A percentile compares a stretch with the other conserved stretches of the same genome.
Evolutionary conservation across 2,113 vertebrate species (phyloP).

Genomic region (Leucoraja erinaceus): DNA sequence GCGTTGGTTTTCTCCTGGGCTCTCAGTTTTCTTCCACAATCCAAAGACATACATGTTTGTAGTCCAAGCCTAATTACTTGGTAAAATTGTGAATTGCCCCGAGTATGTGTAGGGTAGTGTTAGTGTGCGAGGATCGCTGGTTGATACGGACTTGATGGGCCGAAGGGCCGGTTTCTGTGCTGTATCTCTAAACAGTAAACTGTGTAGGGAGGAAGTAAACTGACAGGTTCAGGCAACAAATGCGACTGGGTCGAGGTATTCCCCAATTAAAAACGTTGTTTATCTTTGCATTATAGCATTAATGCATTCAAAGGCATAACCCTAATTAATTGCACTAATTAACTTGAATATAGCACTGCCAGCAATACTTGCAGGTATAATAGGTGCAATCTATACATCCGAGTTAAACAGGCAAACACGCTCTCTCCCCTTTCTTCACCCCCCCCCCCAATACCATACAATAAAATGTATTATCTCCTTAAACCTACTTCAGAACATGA

Average conservation of each 20-base stretch:
- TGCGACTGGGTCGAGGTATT: neutral
- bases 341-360: neutral
- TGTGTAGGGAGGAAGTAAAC: too few relatives aligned
- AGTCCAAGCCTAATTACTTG: too few relatives aligned
- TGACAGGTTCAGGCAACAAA: neutral
- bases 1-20: too few relatives aligned
- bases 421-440: neutral
- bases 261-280: neutral
- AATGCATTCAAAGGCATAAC: neutral
- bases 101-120: too few relatives aligned
- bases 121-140: too few relatives aligned
- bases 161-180: too few relatives aligned
- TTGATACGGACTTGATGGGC: too few relatives aligned
- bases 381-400: neutral
- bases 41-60: too few relatives aligned
- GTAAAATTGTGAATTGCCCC: too few relatives aligned
- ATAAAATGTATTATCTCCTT: neutral
- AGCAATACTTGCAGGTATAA: neutral
- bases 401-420: neutral
- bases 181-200: too few relatives aligned
- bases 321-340: neutral
- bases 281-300: neutral
- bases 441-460: neutral
- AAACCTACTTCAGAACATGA: neutral
- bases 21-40: too few relatives aligned